Base-by-base conservation (phyloP, 2,113 vertebrate genomes). In the Platysteira castanea region DNA sequence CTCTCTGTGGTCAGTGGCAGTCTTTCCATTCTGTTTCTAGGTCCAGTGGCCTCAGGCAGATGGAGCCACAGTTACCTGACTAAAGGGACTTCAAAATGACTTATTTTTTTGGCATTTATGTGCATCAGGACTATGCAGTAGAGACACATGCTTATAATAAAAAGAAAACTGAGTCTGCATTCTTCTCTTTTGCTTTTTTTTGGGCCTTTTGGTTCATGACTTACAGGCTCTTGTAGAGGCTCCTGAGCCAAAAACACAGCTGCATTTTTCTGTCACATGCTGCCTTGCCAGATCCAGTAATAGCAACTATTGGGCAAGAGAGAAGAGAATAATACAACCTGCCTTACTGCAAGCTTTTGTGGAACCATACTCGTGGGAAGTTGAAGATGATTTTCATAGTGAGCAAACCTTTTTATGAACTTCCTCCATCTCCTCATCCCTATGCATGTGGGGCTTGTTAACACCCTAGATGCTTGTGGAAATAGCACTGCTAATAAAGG, bases 181-280 rank as follows among this genome's bases (percentile, higher is more conserved):
- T 97, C 75, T 93, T 97, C 50, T 84, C 42, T 54, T 33, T 87
- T 76, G 69, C 89, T 97, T 97, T 97, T 91, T 97, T 97, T 92
- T 96, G 94, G 84, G 84, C 69, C 81, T 89, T 93, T 87, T 91
- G 76, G 76, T 84, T 96, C 71, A 59, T 93, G 87, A 88, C 82
- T 94, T 90, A 63, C 23, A 69, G 35, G 42, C 89, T 93, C 47
- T 84, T 76, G 73, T 91, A 86, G 63, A 84, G 31, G 44, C 35
- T 91, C 61, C 73, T 2, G 3, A 91, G 96, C 61, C 79, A 95
- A 82, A 90, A 91, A 95, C 91, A 71, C 60, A 74, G 39, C 70
- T 93, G 86, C 87, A 67, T 96, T 94, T 95, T 97, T 95, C 28
- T 76, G 93, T 93, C 90, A 90, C 87, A 54, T 92, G 81, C 68